Evolutionary conservation across 2,888 invertebrate species (phyloP).

Genomic region (Ochlodes sylvanus): DNA sequence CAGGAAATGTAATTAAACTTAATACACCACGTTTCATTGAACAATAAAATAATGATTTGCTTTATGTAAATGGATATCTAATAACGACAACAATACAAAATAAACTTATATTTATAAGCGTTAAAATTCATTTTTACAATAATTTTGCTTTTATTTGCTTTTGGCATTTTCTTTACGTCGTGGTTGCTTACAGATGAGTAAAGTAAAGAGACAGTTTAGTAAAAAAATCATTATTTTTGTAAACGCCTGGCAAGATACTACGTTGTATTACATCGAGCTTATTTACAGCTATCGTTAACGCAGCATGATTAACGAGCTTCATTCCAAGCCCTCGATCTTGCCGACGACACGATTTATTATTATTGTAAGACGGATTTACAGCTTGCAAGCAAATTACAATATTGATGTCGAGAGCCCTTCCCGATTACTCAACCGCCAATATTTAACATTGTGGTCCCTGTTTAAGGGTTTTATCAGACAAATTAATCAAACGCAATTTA

Average conservation of each 20-base stretch:
- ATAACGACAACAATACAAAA: too few relatives aligned
- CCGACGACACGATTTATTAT: conserved; percentile 43
- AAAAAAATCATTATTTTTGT: not conserved
- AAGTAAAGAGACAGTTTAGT: too few relatives aligned
- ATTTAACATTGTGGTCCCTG: conserved; percentile 23
- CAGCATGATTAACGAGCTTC: conserved; percentile 42
- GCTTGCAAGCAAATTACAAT: conserved; percentile 44
- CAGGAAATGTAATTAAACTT: too few relatives aligned
- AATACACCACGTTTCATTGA: too few relatives aligned
- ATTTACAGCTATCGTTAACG: conserved; percentile 41
- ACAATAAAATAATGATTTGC: too few relatives aligned
- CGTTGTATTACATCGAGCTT: conserved; percentile 13
- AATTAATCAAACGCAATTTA: conserved; percentile 16
- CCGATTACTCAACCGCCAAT: conserved; percentile 27
- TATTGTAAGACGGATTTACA: conserved; percentile 43
- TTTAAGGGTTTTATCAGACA: conserved; percentile 15
- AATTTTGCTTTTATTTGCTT: too few relatives aligned
- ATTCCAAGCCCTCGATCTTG: conserved; percentile 41
- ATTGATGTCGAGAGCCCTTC: conserved; percentile 39
- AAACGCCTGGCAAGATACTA: too few relatives aligned
- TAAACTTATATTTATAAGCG: too few relatives aligned
- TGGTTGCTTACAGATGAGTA: too few relatives aligned
- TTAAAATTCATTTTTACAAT: too few relatives aligned
- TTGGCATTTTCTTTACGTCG: too few relatives aligned
- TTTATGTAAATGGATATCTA: too few relatives aligned